Conservation (phyloP, 2,888 invertebrate species). For the Acholoe squamosa region DNA sequence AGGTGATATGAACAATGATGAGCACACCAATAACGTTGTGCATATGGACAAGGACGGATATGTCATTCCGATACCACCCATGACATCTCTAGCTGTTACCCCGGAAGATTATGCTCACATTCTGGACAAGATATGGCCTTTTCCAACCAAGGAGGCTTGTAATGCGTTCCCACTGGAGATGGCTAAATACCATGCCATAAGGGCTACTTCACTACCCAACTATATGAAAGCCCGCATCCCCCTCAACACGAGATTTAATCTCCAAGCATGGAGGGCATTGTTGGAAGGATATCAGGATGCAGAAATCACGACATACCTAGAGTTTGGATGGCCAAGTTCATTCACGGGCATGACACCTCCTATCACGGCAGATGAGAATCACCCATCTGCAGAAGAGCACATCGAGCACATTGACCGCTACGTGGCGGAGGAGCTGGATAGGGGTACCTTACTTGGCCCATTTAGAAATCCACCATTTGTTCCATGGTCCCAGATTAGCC, state of each 20-base stretch:
- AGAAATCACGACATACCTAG: neutral
- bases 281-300: neutral
- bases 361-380: neutral
- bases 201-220: neutral
- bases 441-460: neutral
- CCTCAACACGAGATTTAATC: neutral
- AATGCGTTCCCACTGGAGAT: no score
- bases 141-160: neutral
- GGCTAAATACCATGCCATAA: neutral
- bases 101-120: no score
- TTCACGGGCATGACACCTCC: neutral
- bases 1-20: no score
- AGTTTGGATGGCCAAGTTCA: neutral
- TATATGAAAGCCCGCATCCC: neutral
- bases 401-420: no score
- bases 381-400: neutral
- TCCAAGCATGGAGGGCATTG: neutral
- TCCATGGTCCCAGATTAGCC: neutral
- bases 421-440: neutral
- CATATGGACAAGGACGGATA: no score
- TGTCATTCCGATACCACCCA: no score
- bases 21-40: no score
- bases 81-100: no score
- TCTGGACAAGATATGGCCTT: no score
- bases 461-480: neutral